phyloP scores from a whole-genome alignment of 2,888 invertebrate genomes.

The Stegophylla sp. region DNA sequence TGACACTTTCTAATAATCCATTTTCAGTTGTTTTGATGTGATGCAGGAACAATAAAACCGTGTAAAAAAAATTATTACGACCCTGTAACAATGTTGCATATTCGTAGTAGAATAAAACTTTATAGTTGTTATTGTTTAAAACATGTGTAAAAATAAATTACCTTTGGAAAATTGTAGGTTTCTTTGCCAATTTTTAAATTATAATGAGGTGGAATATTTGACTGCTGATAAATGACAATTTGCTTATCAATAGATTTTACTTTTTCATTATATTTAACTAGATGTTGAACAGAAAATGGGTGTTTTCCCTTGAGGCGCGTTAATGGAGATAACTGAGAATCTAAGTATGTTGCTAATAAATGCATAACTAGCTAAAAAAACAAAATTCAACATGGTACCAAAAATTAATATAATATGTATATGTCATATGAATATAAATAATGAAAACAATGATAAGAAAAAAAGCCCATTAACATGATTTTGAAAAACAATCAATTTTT shows the following conservation, averaged over 20 bases:
- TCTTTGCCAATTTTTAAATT: conserved; percentile 73
- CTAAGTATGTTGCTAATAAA: conserved; percentile 83
- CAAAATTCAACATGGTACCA: conserved; percentile 55
- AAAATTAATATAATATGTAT: too few relatives aligned
- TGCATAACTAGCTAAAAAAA: conserved; percentile 78
- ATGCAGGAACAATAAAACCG: conserved; percentile 81
- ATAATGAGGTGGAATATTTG: conserved; percentile 76
- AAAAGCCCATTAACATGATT: too few relatives aligned
- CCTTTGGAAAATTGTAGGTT: conserved; percentile 74
- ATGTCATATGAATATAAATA: too few relatives aligned
- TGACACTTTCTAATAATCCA: conserved; percentile 78
- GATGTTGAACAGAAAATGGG: conserved; percentile 70
- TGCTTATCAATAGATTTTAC: conserved; percentile 66
- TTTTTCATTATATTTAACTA: conserved; percentile 67
- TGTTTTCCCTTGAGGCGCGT: conserved; percentile 73
- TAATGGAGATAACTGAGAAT: conserved; percentile 74
- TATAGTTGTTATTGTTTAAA: not conserved
- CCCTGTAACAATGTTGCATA: conserved; percentile 69
- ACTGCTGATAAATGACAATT: conserved; percentile 72
- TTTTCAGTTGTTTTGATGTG: conserved; percentile 76
- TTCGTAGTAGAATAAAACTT: not conserved
- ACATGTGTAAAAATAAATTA: conserved; percentile 63
- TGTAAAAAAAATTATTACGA: conserved; percentile 87
- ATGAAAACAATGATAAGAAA: too few relatives aligned
- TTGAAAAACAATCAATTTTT: too few relatives aligned